Evolutionary conservation across 2,888 invertebrate species (phyloP).

Genomic region (Neoscelio sp.): DNA sequence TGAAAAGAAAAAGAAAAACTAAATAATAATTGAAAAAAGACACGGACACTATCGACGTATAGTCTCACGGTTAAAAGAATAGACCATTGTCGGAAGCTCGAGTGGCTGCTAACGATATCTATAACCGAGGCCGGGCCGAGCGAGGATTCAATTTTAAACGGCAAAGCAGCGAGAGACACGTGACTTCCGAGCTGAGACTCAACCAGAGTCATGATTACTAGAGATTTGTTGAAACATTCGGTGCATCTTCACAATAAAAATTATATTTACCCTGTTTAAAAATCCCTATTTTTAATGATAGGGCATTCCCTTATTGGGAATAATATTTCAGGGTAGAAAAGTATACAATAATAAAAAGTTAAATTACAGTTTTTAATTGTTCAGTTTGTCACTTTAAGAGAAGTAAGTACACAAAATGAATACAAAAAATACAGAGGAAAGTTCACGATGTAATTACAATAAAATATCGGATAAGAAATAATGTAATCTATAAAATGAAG

Average conservation of each 20-base stretch:
- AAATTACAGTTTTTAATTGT: too few relatives aligned
- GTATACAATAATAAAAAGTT: too few relatives aligned
- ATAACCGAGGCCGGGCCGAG: conserved; percentile 63
- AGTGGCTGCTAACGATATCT: conserved; percentile 67
- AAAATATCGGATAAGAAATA: too few relatives aligned
- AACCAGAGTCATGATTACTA: conserved; percentile 53
- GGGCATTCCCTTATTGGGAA: too few relatives aligned
- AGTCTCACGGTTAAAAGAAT: conserved; percentile 58
- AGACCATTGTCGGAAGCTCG: conserved; percentile 66
- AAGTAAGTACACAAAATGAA: too few relatives aligned
- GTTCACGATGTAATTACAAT: too few relatives aligned
- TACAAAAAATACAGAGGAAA: too few relatives aligned
- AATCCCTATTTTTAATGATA: too few relatives aligned
- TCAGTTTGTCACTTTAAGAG: too few relatives aligned
- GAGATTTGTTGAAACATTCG: conserved; percentile 50
- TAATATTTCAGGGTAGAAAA: too few relatives aligned
- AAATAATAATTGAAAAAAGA: conserved; percentile 24
- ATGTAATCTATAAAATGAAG: too few relatives aligned
- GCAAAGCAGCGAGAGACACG: conserved; percentile 65
- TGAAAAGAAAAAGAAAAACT: neutral
- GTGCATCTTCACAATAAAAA: conserved; percentile 10
- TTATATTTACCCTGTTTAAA: too few relatives aligned
- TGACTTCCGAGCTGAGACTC: conserved; percentile 67
- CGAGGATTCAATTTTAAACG: conserved; percentile 68
- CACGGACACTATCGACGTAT: conserved; percentile 50